Conservation (phyloP, 2,888 invertebrate genomes). For the Andrena bucephala region DNA sequence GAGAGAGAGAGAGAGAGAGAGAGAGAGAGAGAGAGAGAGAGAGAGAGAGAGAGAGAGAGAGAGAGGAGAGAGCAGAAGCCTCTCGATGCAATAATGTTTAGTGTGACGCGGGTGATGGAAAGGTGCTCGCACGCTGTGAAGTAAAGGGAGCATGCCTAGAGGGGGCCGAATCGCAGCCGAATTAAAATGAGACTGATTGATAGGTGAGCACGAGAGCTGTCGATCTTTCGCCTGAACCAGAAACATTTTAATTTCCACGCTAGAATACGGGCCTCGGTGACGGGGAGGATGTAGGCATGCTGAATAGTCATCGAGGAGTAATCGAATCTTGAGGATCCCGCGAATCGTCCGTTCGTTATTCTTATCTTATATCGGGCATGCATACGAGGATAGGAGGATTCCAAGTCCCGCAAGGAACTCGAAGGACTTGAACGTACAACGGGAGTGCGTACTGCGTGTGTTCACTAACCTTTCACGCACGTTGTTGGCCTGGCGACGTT, state of each 20-base stretch:
- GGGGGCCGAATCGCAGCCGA: slow-evolving; percentile 62
- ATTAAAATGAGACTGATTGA: slow-evolving; percentile 79
- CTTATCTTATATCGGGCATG: slow-evolving; percentile 29
- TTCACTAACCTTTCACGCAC: slow-evolving; percentile 96
- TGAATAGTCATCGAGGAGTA: slow-evolving; percentile 9
- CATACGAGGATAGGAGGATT: slow-evolving; percentile 15
- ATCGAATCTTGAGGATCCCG: neutral
- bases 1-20: neutral
- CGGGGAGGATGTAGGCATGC: slow-evolving; percentile 49
- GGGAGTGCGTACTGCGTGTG: slow-evolving; percentile 84
- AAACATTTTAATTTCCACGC: slow-evolving; percentile 84
- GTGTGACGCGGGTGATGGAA: slow-evolving; percentile 39
- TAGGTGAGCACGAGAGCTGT: slow-evolving; percentile 69
- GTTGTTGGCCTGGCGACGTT: slow-evolving; percentile 98
- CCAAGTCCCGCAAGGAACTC: slow-evolving; percentile 5
- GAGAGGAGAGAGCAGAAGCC: slow-evolving; percentile 7
- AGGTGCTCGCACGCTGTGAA: slow-evolving; percentile 42
- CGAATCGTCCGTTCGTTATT: neutral
- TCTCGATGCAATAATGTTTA: slow-evolving; percentile 53
- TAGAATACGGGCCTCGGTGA: slow-evolving; percentile 85
- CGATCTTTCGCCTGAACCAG: slow-evolving; percentile 72
- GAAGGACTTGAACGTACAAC: slow-evolving; percentile 69
- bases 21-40: neutral
- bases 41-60: neutral
- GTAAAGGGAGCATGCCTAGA: slow-evolving; percentile 64